phyloP scores from a whole-genome alignment of 2,113 vertebrate species.

The Apteryx mantelli region DNA sequence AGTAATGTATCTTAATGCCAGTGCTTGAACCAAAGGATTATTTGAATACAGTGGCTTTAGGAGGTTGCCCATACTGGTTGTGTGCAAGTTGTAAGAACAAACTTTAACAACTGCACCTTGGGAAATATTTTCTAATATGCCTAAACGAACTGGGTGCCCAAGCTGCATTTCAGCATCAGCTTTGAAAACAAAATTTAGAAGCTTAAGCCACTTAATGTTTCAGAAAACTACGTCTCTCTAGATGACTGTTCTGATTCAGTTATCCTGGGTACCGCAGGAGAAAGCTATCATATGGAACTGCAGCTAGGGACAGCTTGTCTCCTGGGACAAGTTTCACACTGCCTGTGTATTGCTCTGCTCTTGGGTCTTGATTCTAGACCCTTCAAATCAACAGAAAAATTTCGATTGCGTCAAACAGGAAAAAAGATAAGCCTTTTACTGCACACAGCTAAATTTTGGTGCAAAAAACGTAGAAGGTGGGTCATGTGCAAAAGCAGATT shows the following conservation, averaged over 20 bases:
- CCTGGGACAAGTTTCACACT: not conserved
- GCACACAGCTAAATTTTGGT: not conserved
- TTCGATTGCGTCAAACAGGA: not conserved
- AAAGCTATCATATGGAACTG: not conserved
- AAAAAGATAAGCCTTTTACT: not conserved
- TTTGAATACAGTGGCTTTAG: constrained; percentile 5
- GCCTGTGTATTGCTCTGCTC: not conserved
- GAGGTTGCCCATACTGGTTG: not conserved
- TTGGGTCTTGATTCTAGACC: not conserved
- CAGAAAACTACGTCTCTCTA: not conserved
- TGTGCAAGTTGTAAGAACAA: not conserved
- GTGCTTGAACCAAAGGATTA: not conserved
- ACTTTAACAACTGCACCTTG: not conserved
- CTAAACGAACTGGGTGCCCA: not conserved
- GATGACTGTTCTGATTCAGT: not conserved
- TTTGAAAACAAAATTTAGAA: not conserved
- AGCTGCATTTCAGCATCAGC: not conserved
- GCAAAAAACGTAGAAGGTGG: not conserved
- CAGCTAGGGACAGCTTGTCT: not conserved
- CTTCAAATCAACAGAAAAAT: not conserved
- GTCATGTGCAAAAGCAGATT: not conserved
- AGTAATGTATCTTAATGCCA: not conserved
- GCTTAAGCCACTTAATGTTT: not conserved
- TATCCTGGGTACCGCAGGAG: not conserved
- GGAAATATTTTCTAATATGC: not conserved